Base-by-base conservation (phyloP, 2,113 vertebrate genomes). In the Plestiodon gilberti region DNA sequence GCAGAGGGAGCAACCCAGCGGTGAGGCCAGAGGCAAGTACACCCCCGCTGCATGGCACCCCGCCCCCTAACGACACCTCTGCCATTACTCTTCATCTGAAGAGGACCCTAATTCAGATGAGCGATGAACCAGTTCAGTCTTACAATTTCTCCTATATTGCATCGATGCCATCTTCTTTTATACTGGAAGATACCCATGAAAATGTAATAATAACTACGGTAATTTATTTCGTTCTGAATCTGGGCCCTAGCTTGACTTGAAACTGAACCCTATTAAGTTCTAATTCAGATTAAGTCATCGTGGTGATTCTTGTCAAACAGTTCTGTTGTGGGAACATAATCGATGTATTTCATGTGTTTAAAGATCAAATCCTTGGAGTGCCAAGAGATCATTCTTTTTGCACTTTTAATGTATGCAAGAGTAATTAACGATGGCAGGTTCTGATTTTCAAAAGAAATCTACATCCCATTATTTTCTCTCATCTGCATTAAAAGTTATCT, bases 401-500 rank as follows among this genome's bases (percentile, higher is more conserved):
- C 20, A 11, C 2, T 73, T 79, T 65, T 81, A 81, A 81, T 81
- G 22, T 75, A 88, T 75, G 28, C 69, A 76, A 59, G n/a, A 35
- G 15, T 67, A 80, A 88, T 88, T 79, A 88, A 79, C 59, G 15
- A 81, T 40, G 20, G 10, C 6, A 40, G 62, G 23, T n/a, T 18
- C 7, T 10, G 30, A 33, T 67, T 76, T 82, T 82, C 43, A 78
- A 85, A 74, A 30, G 65, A n/a, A 25, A 76, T 48, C 30, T 83
- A 35, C 20, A 33, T 61, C 14, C 28, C 69, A 80, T 74, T 65
- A 55, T 62, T 74, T 59, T 80, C 25, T 5, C 52, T 25, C 33
- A 75, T 55, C 10, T 43, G 48, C 78, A 69, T 88, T 43, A 81
- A 84, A 57, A n/a, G 57, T 81, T 81, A n/a, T 69, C 81, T 80